These are phyloP conservation scores for Leucoma salicis DNA, from an alignment of 2,888 invertebrate genomes.

Conservation along the genomic window DNA sequence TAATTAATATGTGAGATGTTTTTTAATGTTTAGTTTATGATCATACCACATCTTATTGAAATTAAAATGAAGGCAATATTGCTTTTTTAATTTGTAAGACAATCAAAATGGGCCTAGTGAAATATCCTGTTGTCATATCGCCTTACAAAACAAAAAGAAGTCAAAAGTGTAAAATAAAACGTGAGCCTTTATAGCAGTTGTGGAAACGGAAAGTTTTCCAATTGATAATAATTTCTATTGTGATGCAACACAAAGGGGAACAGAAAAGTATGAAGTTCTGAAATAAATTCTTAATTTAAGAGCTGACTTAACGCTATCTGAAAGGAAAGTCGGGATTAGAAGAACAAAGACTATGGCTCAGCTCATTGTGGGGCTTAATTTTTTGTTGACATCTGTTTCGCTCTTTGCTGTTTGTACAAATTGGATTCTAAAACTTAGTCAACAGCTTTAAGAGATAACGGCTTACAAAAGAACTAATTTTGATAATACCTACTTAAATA, in stretches of 20 bases:
- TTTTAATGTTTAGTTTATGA: conserved; percentile 25
- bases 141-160: conserved; percentile 52
- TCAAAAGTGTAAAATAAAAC: conserved; percentile 67
- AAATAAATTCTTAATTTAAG: conserved; percentile 80
- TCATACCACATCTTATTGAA: conserved; percentile 10
- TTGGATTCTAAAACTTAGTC: conserved; percentile 45
- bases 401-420: conserved; percentile 56
- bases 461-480: too few relatives aligned
- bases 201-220: conserved; percentile 73
- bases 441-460: conserved; percentile 22
- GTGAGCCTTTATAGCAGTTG: conserved; percentile 64
- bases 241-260: conserved; percentile 74
- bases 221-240: conserved; percentile 79
- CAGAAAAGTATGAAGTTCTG: conserved; percentile 75
- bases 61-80: conserved; percentile 15
- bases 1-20: conserved; percentile 42
- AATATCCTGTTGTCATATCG: conserved; percentile 43
- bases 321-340: conserved; percentile 74
- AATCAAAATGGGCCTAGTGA: conserved; percentile 41
- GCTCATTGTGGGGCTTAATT: conserved; percentile 54
- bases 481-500: too few relatives aligned
- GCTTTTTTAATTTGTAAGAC: conserved; percentile 34
- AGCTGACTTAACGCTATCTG: conserved; percentile 74
- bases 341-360: conserved; percentile 65
- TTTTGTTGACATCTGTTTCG: conserved; percentile 65